These are phyloP conservation scores for Apodemia zela DNA, from an alignment of 2,888 invertebrate species.

Conservation along the genomic window DNA sequence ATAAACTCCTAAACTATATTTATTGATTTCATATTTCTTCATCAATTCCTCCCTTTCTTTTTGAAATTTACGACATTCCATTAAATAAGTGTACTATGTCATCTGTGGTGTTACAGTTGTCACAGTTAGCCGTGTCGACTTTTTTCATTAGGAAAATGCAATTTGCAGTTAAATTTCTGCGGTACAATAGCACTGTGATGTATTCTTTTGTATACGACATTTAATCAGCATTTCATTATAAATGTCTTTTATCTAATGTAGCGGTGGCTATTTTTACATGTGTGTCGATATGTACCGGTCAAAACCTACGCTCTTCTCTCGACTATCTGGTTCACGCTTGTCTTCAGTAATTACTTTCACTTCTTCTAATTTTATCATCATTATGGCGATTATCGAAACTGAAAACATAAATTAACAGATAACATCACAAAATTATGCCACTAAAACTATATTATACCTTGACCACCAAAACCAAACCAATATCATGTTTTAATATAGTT, in stretches of 20 bases:
- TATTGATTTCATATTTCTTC: too few relatives aligned
- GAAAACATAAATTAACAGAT: constrained; percentile 31
- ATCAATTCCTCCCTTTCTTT: too few relatives aligned
- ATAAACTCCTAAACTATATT: too few relatives aligned
- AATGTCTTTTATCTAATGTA: constrained; percentile 18
- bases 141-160: too few relatives aligned
- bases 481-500: too few relatives aligned
- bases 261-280: constrained; percentile 45
- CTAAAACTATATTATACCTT: not conserved
- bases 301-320: constrained; percentile 50
- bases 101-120: too few relatives aligned
- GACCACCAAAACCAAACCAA: not conserved
- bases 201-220: too few relatives aligned
- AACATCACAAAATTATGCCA: not conserved
- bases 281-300: constrained; percentile 71
- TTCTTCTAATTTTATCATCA: constrained; percentile 57
- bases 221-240: not conserved
- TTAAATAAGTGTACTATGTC: too few relatives aligned
- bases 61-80: too few relatives aligned
- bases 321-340: constrained; percentile 32
- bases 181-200: too few relatives aligned
- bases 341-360: constrained; percentile 34
- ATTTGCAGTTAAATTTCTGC: too few relatives aligned
- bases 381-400: constrained; percentile 67
- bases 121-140: too few relatives aligned